Evolutionary conservation across 2,797 vertebrate genomes (phyloP).

Genomic region (Lutjanus argentimaculatus): DNA sequence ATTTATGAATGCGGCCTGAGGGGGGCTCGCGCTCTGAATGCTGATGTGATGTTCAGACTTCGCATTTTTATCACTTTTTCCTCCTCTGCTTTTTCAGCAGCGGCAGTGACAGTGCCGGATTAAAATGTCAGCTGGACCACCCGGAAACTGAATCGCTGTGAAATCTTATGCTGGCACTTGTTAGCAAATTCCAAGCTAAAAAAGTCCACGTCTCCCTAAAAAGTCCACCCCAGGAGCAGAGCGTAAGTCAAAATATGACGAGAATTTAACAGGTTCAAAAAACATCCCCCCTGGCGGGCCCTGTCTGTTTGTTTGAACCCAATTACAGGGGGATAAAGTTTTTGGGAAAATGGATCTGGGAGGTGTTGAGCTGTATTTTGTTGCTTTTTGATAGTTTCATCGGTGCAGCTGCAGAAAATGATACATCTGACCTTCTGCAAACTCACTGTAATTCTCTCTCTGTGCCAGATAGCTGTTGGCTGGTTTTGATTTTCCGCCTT

Average conservation of each 20-base stretch:
- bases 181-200: background rate
- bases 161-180: background rate
- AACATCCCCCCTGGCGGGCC: background rate
- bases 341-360: background rate
- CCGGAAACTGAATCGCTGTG: background rate
- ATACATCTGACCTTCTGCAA: background rate
- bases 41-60: slow-evolving; percentile 59
- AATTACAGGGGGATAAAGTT: background rate
- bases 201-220: background rate
- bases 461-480: background rate
- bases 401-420: background rate
- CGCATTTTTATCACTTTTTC: slow-evolving; percentile 35
- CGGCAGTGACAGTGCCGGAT: background rate
- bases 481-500: background rate
- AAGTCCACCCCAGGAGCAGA: background rate
- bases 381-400: background rate
- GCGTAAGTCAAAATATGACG: background rate
- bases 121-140: background rate
- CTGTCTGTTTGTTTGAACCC: background rate
- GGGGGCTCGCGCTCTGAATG: slow-evolving; percentile 56
- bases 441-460: background rate
- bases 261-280: background rate
- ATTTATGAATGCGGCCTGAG: slow-evolving; percentile 70
- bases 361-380: background rate
- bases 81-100: background rate